These are phyloP conservation scores for Liparis tanakae DNA, from an alignment of 2,797 vertebrate species.

Conservation along the genomic window DNA sequence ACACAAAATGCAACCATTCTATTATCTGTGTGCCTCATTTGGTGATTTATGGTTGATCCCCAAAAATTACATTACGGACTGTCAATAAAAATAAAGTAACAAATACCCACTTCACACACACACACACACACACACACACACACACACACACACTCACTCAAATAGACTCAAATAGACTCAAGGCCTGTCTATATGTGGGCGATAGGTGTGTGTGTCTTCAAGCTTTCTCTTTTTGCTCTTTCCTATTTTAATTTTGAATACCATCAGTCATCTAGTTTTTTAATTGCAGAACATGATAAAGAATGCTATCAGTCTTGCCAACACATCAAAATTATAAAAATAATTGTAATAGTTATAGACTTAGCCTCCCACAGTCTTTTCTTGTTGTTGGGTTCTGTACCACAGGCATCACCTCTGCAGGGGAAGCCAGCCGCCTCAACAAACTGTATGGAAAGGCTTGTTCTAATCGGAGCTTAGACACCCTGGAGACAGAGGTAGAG, in stretches of 20 bases:
- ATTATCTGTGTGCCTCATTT: slow-evolving; percentile 5
- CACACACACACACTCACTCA: background rate
- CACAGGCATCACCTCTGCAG: slow-evolving; percentile 38
- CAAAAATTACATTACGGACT: slow-evolving; percentile 5
- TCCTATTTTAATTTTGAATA: background rate
- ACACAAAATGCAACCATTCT: slow-evolving; percentile 9
- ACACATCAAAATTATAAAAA: background rate
- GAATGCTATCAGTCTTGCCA: background rate
- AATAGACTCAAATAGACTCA: background rate
- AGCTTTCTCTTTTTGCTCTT: background rate
- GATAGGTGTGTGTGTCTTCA: background rate
- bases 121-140: background rate
- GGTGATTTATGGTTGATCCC: slow-evolving; percentile 33
- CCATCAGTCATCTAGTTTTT: background rate
- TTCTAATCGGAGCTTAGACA: slow-evolving; percentile 60
- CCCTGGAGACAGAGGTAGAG: slow-evolving; percentile 64
- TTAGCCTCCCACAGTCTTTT: slow-evolving; percentile 12
- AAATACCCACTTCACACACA: background rate
- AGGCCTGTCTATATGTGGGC: slow-evolving; percentile 1
- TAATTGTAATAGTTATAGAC: slow-evolving; percentile 7
- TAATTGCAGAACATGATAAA: background rate
- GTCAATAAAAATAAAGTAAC: slow-evolving; percentile 14
- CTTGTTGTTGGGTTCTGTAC: slow-evolving; percentile 42
- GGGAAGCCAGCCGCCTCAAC: slow-evolving; percentile 57
- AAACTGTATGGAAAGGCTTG: slow-evolving; percentile 51